phyloP scores from a whole-genome alignment of 2,113 vertebrate genomes.

The Oryzias melastigma region DNA sequence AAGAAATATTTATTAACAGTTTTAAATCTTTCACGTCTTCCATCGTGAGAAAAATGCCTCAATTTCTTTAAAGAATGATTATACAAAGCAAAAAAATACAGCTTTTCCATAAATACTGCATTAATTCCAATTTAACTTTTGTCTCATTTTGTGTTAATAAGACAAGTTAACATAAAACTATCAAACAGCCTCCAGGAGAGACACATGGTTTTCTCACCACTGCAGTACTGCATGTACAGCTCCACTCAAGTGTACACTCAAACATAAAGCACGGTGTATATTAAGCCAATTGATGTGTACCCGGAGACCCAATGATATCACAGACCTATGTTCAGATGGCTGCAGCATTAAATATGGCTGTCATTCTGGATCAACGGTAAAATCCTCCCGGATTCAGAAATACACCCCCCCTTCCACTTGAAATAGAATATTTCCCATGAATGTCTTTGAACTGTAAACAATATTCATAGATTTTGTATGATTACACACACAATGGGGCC shows the following conservation, averaged over 20 bases:
- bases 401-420: neutral
- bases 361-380: conserved; percentile 5
- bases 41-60: no score
- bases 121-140: no score
- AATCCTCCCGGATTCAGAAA: conserved; percentile 19
- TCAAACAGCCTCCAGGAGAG: conserved; percentile 51
- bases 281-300: conserved; percentile 38
- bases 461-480: conserved; percentile 43
- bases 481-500: conserved; percentile 34
- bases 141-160: neutral
- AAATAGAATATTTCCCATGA: conserved; percentile 20
- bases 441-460: conserved; percentile 50
- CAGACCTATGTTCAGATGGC: conserved; percentile 2
- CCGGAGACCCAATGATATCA: conserved; percentile 13
- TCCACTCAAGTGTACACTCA: conserved; percentile 41
- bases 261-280: conserved; percentile 26
- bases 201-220: conserved; percentile 45
- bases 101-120: no score
- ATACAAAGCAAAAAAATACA: no score
- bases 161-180: conserved; percentile 35
- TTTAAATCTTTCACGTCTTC: no score
- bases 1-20: no score
- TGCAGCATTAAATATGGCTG: conserved; percentile 7
- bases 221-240: conserved; percentile 24
- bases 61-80: no score